Base-by-base conservation (phyloP, 1,140 invertebrate species). In the Drosophila navojoa region DNA sequence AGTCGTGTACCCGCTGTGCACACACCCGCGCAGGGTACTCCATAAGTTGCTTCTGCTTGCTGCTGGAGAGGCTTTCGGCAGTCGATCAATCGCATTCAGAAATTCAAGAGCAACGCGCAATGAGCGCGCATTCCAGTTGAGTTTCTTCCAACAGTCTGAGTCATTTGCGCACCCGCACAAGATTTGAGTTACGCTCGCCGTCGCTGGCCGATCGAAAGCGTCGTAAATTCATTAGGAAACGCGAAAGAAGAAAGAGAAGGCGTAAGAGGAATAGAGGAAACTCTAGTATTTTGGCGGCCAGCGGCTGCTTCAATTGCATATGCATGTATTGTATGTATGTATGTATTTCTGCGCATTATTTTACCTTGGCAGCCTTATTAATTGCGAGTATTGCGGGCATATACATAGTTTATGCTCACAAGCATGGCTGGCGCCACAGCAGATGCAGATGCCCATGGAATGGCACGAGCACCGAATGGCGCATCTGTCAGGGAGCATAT, bases 311-410 rank as follows among this genome's bases (percentile, higher is more conserved):
- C 76, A 72, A 77, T 81, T 72, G 75, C 63, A 78, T 82, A 72
- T 22, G 19, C 3, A 22, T 2, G 19, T 22, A 22, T 22, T 22
- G 19, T 22, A 22, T 2, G 19, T 22, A 22, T 22, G 19, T 22
- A 22, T 22, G 19, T 3, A 22, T 71, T 87, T 72, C 69, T 49
- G 45, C 50, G 70, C 77, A 71, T 81, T 86, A 81, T 86, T 77
- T 89, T 82, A 82, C 76, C 79, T 89, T 89, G 82, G 82, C 84
- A 89, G 79, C 76, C 71, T 79, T 89, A 87, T 87, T 87, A 87
- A 87, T 87, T 79, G 84, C 76, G 73, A 74, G 82, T 6, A 44
- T 44, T 67, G 68, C 53, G 62, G 45, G 61, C 60, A 66, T 57
- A 68, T n/a, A n/a, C n/a, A n/a, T 22, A 52, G 76, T 66, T 84